Evolutionary conservation across 2,888 invertebrate genomes (phyloP).

Genomic region (Bimastos eiseni): DNA sequence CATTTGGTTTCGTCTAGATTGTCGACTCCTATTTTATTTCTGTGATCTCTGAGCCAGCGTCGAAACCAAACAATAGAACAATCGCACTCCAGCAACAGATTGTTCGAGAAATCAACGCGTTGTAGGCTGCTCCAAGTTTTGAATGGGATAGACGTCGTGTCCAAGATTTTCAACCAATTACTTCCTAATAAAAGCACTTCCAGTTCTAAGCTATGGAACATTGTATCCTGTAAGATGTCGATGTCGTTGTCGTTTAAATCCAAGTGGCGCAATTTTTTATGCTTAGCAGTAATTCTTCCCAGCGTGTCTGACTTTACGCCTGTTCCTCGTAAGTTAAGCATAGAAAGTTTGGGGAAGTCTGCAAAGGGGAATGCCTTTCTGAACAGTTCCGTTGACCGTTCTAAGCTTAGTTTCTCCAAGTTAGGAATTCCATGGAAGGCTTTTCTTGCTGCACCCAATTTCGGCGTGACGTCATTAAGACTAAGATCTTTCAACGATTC

Average conservation of each 20-base stretch:
- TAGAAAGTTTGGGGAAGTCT: background rate
- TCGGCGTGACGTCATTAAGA: background rate
- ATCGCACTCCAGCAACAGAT: background rate
- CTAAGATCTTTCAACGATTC: background rate
- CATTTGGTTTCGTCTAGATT: background rate
- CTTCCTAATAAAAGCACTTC: background rate
- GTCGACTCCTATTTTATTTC: background rate
- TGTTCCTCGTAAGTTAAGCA: background rate
- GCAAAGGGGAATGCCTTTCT: background rate
- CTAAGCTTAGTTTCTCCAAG: conserved; percentile 15
- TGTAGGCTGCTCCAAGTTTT: background rate
- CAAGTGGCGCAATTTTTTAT: background rate
- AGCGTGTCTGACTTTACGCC: background rate
- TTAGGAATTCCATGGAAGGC: background rate
- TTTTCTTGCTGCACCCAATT: background rate
- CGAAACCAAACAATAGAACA: background rate
- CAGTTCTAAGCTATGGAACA: background rate
- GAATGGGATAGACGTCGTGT: background rate
- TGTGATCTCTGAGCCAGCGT: background rate
- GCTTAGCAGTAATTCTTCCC: background rate
- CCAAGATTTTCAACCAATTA: background rate
- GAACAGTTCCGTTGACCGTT: background rate
- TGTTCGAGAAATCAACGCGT: background rate
- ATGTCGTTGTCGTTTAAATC: background rate
- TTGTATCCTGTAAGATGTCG: background rate